These are phyloP conservation scores for Leptinotarsa peninsularis DNA, from an alignment of 2,888 invertebrate species.

Conservation along the genomic window DNA sequence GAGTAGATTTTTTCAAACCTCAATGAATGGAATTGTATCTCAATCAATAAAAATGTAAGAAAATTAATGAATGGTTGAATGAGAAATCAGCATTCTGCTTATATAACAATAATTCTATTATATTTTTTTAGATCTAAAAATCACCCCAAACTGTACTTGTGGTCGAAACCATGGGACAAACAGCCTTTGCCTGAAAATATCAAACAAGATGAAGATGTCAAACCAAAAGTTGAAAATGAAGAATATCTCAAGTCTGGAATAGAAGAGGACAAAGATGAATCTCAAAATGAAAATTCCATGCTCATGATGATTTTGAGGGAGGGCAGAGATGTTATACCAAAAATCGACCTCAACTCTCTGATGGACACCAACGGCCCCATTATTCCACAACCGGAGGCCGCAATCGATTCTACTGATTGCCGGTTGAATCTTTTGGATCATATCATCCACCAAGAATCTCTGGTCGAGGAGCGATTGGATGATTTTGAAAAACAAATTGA, in stretches of 20 bases:
- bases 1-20: too few relatives aligned
- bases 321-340: conserved; percentile 44
- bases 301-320: conserved; percentile 59
- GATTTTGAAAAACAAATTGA: conserved; percentile 82
- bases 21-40: too few relatives aligned
- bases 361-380: conserved; percentile 57
- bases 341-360: conserved; percentile 54
- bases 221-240: conserved; percentile 49
- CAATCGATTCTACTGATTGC: conserved; percentile 84
- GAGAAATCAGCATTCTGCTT: not conserved
- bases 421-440: conserved; percentile 82
- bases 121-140: conserved; percentile 74
- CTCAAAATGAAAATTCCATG: conserved; percentile 55
- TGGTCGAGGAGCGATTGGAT: conserved; percentile 78
- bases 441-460: conserved; percentile 79
- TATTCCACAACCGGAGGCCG: conserved; percentile 84
- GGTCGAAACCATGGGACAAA: conserved; percentile 88
- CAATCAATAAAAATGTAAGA: too few relatives aligned
- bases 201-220: conserved; percentile 44
- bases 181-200: conserved; percentile 60
- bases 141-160: conserved; percentile 87
- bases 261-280: conserved; percentile 43
- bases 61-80: too few relatives aligned
- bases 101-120: not conserved
- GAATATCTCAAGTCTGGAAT: conserved; percentile 3